Evolutionary conservation across 2,888 invertebrate species (phyloP).

Genomic region (Ennomos fuscantarius): DNA sequence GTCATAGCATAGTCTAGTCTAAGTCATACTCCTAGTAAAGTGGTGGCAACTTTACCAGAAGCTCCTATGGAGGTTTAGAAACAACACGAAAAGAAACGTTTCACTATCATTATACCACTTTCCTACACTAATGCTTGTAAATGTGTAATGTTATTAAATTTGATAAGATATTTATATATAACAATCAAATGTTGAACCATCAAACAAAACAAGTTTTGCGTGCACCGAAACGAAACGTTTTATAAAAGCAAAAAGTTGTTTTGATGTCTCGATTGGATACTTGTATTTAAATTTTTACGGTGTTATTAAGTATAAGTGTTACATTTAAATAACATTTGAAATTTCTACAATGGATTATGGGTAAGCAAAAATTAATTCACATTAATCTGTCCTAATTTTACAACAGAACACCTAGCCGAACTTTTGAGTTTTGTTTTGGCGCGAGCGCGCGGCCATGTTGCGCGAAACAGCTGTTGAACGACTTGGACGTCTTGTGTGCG

Average conservation of each 20-base stretch:
- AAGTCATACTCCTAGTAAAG: no score
- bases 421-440: slow-evolving; percentile 76
- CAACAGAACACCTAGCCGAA: slow-evolving; percentile 19
- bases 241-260: slow-evolving; percentile 4
- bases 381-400: background rate
- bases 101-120: no score
- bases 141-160: no score
- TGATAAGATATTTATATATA: no score
- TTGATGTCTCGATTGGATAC: background rate
- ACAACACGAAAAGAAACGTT: no score
- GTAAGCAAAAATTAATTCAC: slow-evolving; percentile 51
- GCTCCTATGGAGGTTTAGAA: no score
- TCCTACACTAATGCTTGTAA: no score
- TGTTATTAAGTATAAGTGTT: slow-evolving; percentile 4
- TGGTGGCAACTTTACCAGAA: no score
- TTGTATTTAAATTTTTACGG: slow-evolving; percentile 22
- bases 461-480: slow-evolving; percentile 78
- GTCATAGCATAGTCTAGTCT: no score
- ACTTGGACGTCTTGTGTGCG: slow-evolving; percentile 59
- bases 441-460: slow-evolving; percentile 79
- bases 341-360: slow-evolving; percentile 54
- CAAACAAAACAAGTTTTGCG: no score
- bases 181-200: no score
- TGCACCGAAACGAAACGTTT: no score
- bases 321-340: slow-evolving; percentile 13